Conservation (phyloP, 2,797 vertebrate species). For the Tenualosa ilisha region DNA sequence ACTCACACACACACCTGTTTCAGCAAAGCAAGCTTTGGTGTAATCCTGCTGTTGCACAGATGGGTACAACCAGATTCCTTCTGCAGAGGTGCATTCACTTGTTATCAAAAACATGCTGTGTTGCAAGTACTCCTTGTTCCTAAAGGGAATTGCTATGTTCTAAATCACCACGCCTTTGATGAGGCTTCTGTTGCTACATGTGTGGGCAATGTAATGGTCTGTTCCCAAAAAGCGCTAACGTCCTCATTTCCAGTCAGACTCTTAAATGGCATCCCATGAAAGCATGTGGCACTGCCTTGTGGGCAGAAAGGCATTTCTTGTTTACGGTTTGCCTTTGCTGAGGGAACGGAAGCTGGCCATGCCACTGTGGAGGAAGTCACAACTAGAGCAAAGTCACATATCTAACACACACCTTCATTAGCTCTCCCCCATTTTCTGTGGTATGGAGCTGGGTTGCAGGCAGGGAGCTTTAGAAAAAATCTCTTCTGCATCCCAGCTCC, state of each 20-base stretch:
- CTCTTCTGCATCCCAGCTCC: background rate
- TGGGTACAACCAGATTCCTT: too few relatives aligned
- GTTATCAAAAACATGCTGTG: too few relatives aligned
- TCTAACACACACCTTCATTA: background rate
- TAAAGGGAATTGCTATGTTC: too few relatives aligned
- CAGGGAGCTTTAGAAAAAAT: background rate
- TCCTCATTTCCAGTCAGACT: background rate
- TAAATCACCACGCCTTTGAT: background rate
- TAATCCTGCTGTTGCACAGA: too few relatives aligned
- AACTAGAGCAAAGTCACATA: background rate
- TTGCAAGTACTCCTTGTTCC: too few relatives aligned
- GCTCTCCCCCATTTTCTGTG: background rate
- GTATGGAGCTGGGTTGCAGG: background rate
- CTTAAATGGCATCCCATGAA: background rate
- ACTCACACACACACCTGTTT: too few relatives aligned
- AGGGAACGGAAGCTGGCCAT: background rate
- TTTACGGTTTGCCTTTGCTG: background rate
- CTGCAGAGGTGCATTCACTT: too few relatives aligned
- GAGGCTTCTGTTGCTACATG: background rate
- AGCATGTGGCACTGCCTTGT: background rate
- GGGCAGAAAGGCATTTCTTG: conserved; percentile 6
- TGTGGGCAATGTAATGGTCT: background rate
- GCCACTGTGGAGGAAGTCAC: background rate
- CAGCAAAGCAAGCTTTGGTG: too few relatives aligned
- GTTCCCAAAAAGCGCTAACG: background rate